A percentile compares a stretch with the other conserved stretches of the same genome.
Evolutionary conservation across 2,888 invertebrate genomes (phyloP).

Genomic region (Epinotia ramella): DNA sequence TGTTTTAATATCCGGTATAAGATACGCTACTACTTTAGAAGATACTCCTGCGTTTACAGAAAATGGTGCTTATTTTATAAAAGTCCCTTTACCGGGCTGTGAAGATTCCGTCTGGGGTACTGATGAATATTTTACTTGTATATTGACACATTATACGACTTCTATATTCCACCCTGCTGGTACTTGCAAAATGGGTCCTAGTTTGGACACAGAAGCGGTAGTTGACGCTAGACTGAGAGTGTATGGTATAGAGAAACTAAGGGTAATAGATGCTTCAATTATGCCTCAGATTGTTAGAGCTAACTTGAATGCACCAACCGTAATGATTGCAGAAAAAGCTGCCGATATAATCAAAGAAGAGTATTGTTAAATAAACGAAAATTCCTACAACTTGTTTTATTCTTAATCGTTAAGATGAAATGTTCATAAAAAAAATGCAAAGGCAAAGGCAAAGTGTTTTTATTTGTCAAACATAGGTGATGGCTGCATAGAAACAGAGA

Average conservation of each 20-base stretch:
- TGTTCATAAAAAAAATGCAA: too few species aligned
- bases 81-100: slow-evolving; percentile 86
- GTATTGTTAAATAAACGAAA: slow-evolving; percentile 1
- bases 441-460: too few species aligned
- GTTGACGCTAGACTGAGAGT: slow-evolving; percentile 87
- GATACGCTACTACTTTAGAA: slow-evolving; percentile 85
- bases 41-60: slow-evolving; percentile 85
- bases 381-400: background rate
- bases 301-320: slow-evolving; percentile 13
- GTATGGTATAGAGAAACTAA: slow-evolving; percentile 85
- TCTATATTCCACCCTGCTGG: slow-evolving; percentile 90
- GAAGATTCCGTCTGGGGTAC: slow-evolving; percentile 83
- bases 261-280: slow-evolving; percentile 89
- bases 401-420: too few species aligned
- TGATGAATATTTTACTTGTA: slow-evolving; percentile 88
- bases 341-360: slow-evolving; percentile 24
- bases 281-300: slow-evolving; percentile 88
- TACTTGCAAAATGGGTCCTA: slow-evolving; percentile 90
- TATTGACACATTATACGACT: slow-evolving; percentile 87
- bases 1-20: slow-evolving; percentile 86
- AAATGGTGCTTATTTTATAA: slow-evolving; percentile 84
- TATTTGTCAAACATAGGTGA: too few species aligned
- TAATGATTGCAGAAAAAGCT: slow-evolving; percentile 29
- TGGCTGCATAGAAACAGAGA: too few species aligned
- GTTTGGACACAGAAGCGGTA: slow-evolving; percentile 86